These are phyloP conservation scores for Gymnorhina tibicen DNA, from an alignment of 2,113 vertebrate species.

Conservation along the genomic window DNA sequence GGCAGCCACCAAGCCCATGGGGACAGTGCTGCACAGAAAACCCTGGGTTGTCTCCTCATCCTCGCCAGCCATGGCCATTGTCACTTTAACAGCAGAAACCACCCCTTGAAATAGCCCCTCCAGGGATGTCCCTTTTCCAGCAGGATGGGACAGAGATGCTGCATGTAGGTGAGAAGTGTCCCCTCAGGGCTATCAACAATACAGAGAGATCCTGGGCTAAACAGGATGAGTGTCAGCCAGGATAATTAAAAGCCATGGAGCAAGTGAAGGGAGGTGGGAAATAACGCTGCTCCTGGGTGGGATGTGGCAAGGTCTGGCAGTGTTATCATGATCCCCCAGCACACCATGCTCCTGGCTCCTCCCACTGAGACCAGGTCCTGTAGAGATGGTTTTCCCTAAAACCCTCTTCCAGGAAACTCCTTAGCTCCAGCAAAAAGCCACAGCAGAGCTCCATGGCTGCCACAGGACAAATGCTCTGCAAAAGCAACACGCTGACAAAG, in stretches of 20 bases:
- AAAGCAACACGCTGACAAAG: fast-evolving
- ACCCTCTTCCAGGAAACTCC: background rate
- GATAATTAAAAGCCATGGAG: background rate
- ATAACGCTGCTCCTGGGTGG: background rate
- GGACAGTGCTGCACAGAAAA: background rate
- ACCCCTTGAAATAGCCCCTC: background rate
- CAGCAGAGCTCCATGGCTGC: fast-evolving
- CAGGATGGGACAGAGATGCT: background rate
- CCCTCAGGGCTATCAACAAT: background rate
- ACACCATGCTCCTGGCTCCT: background rate
- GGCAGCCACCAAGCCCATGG: background rate
- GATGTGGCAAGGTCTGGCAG: background rate
- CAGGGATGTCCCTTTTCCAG: background rate
- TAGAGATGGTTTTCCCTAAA: background rate
- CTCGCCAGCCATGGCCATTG: background rate
- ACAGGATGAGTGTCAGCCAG: background rate
- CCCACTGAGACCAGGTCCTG: background rate
- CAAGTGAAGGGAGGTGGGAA: background rate
- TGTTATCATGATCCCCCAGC: background rate
- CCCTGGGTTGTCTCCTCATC: background rate
- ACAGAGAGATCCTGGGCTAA: fast-evolving
- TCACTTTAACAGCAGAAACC: background rate
- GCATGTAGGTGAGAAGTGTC: background rate
- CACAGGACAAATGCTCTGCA: background rate
- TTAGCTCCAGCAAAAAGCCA: background rate